Evolutionary conservation across 1,140 invertebrate species (phyloP).

Genomic region (Teleogryllus occipitalis): DNA sequence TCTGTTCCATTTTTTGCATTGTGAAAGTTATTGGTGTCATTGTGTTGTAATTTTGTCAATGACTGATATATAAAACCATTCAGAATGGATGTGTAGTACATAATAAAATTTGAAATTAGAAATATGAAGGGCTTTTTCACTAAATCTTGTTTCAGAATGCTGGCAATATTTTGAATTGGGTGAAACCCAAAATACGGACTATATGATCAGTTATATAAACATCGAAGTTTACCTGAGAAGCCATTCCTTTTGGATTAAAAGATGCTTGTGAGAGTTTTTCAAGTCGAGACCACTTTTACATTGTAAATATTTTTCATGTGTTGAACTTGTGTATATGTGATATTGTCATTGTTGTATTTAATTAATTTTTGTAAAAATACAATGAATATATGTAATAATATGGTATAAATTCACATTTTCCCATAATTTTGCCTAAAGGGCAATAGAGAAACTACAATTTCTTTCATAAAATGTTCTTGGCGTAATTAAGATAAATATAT

Average conservation of each 20-base stretch:
- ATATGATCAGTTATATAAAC: constrained; percentile 1
- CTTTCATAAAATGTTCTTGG: too few relatives aligned
- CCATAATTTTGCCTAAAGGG: too few relatives aligned
- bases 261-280: neutral
- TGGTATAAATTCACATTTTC: too few relatives aligned
- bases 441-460: too few relatives aligned
- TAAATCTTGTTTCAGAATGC: constrained; percentile 12
- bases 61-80: too few relatives aligned
- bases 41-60: neutral
- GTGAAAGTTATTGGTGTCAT: neutral
- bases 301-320: neutral
- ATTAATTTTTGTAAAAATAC: neutral
- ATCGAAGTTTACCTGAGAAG: neutral
- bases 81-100: neutral
- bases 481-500: too few relatives aligned
- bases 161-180: constrained; percentile 14
- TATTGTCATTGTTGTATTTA: neutral
- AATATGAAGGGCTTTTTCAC: neutral
- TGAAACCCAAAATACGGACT: constrained; percentile 13
- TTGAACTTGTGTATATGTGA: neutral
- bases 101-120: neutral
- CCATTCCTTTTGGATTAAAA: neutral
- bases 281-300: neutral
- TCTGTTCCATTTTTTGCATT: neutral
- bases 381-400: neutral